A percentile compares a stretch with the other conserved stretches of the same genome.
Conservation (phyloP, 92 coral and sea anemone species). For the Hydrozoanthus gracilis region DNA sequence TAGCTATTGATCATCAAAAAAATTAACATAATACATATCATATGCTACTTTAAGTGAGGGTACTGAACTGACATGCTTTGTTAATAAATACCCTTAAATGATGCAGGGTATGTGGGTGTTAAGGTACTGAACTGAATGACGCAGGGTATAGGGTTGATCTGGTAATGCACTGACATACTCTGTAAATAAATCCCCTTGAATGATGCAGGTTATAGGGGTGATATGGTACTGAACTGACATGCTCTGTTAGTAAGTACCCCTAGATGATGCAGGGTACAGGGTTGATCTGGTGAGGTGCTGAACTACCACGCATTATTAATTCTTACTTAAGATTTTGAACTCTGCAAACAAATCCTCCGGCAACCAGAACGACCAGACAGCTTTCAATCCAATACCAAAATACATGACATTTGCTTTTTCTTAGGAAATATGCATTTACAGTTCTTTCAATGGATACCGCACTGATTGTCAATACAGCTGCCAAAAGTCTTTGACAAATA, state of each 20-base stretch:
- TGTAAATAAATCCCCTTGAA: no score
- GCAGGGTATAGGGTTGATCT: no score
- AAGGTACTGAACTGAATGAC: no score
- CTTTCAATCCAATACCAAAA: conserved; percentile 58
- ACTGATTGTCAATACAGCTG: conserved; percentile 1
- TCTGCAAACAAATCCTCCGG: neutral
- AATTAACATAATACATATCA: no score
- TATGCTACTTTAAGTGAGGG: no score
- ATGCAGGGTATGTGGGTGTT: no score
- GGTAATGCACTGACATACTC: no score
- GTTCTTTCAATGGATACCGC: conserved; percentile 23
- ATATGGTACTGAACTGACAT: no score
- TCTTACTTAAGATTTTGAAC: conserved; percentile 16
- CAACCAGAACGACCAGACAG: conserved; percentile 8
- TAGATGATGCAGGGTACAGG: neutral
- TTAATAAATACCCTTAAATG: no score
- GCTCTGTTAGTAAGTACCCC: neutral
- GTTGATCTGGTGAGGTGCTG: neutral
- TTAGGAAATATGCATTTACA: conserved; percentile 25
- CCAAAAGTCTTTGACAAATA: conserved; percentile 2
- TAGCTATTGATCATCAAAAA: no score
- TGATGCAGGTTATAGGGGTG: no score
- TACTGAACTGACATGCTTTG: no score
- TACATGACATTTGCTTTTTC: conserved; percentile 43
- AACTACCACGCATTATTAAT: neutral